These are phyloP conservation scores for Entomyzon cyanotis DNA, from an alignment of 2,113 vertebrate genomes.

Conservation along the genomic window DNA sequence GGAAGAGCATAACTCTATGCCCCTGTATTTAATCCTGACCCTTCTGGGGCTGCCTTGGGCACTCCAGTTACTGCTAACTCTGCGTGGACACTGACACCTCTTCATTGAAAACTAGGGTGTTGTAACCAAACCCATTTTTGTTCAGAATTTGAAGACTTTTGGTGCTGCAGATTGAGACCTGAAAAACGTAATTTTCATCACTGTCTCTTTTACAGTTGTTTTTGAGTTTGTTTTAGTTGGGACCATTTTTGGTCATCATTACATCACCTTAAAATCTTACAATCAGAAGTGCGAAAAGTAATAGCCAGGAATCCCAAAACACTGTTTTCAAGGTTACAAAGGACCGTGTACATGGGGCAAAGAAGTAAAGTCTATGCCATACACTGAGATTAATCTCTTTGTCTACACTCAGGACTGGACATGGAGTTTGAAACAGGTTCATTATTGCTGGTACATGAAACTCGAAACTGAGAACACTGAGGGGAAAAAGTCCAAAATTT, in stretches of 20 bases:
- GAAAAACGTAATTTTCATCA: not conserved
- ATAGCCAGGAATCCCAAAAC: not conserved
- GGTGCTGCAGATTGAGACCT: not conserved
- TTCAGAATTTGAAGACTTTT: not conserved
- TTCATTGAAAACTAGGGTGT: not conserved
- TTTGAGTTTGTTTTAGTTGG: not conserved
- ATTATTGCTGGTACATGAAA: not conserved
- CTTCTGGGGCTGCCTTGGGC: not conserved
- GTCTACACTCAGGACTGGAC: not conserved
- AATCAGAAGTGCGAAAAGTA: fast-evolving
- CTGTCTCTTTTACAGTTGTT: not conserved
- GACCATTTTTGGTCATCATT: not conserved
- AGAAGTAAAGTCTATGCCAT: not conserved
- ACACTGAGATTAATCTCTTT: not conserved
- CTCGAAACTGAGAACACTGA: not conserved
- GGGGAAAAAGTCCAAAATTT: not conserved
- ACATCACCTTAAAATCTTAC: not conserved
- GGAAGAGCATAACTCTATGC: not conserved
- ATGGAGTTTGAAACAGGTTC: not conserved
- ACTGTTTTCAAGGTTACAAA: not conserved
- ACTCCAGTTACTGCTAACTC: not conserved
- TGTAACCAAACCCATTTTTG: not conserved
- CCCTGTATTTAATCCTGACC: not conserved
- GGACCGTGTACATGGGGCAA: not conserved
- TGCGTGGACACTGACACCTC: not conserved